Base-by-base conservation (phyloP, 2,888 invertebrate genomes). In the Galerucella calmariensis region DNA sequence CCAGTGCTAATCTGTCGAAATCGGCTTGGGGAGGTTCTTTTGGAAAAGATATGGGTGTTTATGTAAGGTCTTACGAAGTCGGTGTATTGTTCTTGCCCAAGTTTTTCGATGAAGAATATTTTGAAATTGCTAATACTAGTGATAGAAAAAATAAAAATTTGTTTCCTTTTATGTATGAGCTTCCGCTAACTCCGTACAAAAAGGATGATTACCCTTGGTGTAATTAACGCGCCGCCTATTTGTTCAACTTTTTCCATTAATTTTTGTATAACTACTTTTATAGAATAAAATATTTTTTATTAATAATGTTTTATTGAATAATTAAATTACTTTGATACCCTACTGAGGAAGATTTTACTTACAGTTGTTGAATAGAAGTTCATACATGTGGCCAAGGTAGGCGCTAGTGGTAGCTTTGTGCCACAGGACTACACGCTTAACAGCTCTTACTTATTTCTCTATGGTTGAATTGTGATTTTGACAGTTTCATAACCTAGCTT, bases 1-100 rank as follows among this genome's bases (percentile, higher is more conserved):
- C 97, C 0, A 98, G 98, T 70, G 97, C 96, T 0, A 99, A 99
- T 88, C 88, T 98, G 46, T 99, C 98, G 12, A 98, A 98, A 89
- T 97, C 98, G 1, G 99, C 99, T 0, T 99, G 99, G 99, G 99
- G 99, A 58, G 86, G 90, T 10, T 92, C 91, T 78, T 91, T 90
- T 76, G 91, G 90, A 59, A 82, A 81, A 73, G 81, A 82, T 65
- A 80, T 78, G 14, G 79, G 80, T 2, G 77, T 79, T 1, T 91
- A 94, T 48, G 92, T 97, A 10, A 91, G 95, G 86, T 97, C 96
- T 61, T 98, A 95, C 84, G 98, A 99, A 87, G 94, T 93, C 0
- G 98, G 98, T 0, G 95, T 99, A 0, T 85, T 98, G 63, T 94
- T 97, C 82, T 82, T 98, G 61, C 98, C 98, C 0, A 90, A 90